phyloP scores from a whole-genome alignment of 2,113 vertebrate genomes.

The Amphilophus citrinellus region DNA sequence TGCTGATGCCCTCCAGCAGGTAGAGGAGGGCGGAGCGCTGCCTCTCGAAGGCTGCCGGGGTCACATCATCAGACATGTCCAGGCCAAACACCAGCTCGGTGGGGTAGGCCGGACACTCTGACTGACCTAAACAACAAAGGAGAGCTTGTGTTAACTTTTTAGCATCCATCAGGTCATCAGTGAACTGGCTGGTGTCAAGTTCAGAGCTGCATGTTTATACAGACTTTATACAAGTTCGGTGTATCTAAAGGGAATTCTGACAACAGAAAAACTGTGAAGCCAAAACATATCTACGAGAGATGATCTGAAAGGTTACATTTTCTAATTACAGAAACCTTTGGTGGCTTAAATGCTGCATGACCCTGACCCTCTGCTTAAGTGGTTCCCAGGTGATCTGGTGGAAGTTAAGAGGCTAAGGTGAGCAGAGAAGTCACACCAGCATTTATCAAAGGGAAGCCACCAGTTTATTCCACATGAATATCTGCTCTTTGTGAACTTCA shows the following conservation, averaged over 20 bases:
- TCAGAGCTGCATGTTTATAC: background rate
- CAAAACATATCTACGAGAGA: background rate
- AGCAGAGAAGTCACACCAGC: background rate
- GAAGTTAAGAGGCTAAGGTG: background rate
- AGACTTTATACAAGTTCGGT: background rate
- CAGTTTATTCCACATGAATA: background rate
- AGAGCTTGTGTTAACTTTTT: background rate
- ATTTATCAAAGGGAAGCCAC: background rate
- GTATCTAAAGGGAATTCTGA: background rate
- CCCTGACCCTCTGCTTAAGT: too few relatives aligned
- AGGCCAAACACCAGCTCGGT: constrained; percentile 89
- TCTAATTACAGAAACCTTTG: background rate
- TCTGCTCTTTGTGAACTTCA: too few relatives aligned
- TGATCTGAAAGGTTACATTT: background rate
- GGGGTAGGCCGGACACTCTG: constrained; percentile 83
- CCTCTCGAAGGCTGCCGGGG: constrained; percentile 79
- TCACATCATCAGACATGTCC: constrained; percentile 86
- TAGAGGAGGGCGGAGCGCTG: constrained; percentile 81
- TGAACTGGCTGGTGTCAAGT: too few relatives aligned
- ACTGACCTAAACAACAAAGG: constrained; percentile 52
- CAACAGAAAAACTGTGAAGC: background rate
- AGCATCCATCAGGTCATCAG: rapidly evolving
- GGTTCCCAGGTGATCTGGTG: too few relatives aligned
- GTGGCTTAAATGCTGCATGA: too few relatives aligned
- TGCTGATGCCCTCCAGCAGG: constrained; percentile 80